Conservation (phyloP, 1,140 invertebrate genomes). For the Goniozus legneri region DNA sequence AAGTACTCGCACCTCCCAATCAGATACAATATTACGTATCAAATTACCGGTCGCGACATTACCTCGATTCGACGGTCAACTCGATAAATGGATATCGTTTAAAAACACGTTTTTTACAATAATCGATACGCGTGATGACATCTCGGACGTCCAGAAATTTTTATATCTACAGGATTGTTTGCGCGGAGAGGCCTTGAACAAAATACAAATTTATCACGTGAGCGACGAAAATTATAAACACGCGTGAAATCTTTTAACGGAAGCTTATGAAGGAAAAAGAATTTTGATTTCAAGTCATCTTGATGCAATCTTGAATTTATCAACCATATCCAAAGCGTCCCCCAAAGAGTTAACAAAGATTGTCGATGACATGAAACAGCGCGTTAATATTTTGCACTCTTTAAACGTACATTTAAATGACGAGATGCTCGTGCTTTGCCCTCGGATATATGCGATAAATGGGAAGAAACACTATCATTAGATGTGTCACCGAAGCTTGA, state of each 20-base stretch:
- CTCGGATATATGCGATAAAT: conserved; percentile 8
- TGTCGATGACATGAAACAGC: conserved; percentile 10
- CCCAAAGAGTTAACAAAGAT: conserved; percentile 5
- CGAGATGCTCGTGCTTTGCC: conserved; percentile 5
- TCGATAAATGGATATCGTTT: no score
- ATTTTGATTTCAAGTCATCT: conserved; percentile 12
- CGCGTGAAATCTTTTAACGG: conserved; percentile 10
- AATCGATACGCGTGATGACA: conserved; percentile 10
- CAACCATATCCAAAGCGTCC: conserved; percentile 6
- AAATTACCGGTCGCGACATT: no score
- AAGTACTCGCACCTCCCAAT: no score
- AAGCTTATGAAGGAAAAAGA: conserved; percentile 10
- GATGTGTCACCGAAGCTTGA: conserved; percentile 3
- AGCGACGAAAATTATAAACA: conserved; percentile 14
- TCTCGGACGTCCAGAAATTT: conserved; percentile 13
- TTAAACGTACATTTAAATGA: neutral
- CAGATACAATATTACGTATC: no score
- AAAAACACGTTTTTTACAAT: no score
- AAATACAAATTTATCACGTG: conserved; percentile 9
- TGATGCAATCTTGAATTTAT: conserved; percentile 10
- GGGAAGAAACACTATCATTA: conserved; percentile 11
- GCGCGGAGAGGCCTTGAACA: conserved; percentile 10
- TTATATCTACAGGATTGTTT: conserved; percentile 8
- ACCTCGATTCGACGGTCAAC: no score
- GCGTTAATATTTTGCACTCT: conserved; percentile 9